Evolutionary conservation across 2,797 vertebrate genomes (phyloP), one percentile per base, ranked within the genome.

Genomic region (Neosalanx taihuensis): DNA sequence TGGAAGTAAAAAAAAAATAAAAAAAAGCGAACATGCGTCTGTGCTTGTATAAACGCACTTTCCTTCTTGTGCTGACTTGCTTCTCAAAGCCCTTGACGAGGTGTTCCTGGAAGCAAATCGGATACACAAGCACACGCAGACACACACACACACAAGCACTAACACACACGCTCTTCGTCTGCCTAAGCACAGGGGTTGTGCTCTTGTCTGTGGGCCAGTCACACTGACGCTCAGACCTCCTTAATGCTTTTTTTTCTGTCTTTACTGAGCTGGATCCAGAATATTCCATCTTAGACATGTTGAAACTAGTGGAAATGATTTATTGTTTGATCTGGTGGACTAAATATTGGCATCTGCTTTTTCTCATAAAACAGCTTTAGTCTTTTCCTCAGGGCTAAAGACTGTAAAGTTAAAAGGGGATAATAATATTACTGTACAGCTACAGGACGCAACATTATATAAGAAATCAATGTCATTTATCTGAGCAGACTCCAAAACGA

Each of bases 61-160:
- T 85, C 80, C 77, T 83, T 92, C 93, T 90, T 93, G 92, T 93
- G 90, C 91, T 88, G 90, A 93, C 92, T 92, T 92, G 92, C 90
- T 90, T 89, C 85, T 86, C 84, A 87, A 88, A 88, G 86, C 78
- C 78, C 81, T 87, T 76, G 85, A 87, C 75, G 82, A 88, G 84
- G 84, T 87, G 87, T 92, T 92, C 86, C 89, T 90, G 92, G 87
- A 91, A 92, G 83, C 84, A 72, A 84, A 89, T 83, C 83, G 80
- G 79, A 84, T 85, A 67, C 76, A 78, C 79, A 65, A 63, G 70
- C 80, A 64, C 64, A 58, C 72, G 64, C 63, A 64, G 31, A 70
- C 31, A n/a, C 17, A 56, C 13, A 51, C 46, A 33, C 37, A 51
- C 62, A 59, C n/a, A 56, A 59, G 67, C 51, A 66, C 51, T 71